Evolutionary conservation across 2,113 vertebrate genomes (phyloP), one percentile per base, ranked within the genome.

Genomic region (Rhinolophus sinicus): DNA sequence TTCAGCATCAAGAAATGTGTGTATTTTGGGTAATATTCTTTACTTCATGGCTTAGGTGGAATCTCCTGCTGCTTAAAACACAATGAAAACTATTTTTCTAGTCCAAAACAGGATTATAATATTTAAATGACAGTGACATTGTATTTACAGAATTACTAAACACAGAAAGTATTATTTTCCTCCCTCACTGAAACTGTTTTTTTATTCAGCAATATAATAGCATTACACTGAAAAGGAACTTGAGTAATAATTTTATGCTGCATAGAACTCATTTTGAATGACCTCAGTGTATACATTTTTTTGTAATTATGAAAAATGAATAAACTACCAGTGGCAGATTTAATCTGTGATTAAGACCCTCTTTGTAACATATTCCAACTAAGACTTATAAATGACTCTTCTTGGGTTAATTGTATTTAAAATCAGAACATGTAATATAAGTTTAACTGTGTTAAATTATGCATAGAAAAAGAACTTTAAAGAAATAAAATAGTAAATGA

Each of bases 391-490:
- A 94, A 47, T 96, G 84, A 97, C 85, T 97, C 84, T 96, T 97
- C 88, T 93, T 97, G 88, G 65, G 84, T 95, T 97, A 97, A 97
- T 96, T 98, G 76, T 97, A 97, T 90, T 98, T 96, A 98, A 94
- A 96, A 96, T 95, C 90, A 90, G 94, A 95, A 96, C 97, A 88
- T 88, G 70, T 97, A 96, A 93, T 96, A 92, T 86, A 95, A 92
- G 96, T 70, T 96, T 97, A 90, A 94, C 95, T 96, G 94, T 93
- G 78, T 97, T 96, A 96, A 97, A 96, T 97, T 96, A 96, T 96
- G 96, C 95, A 93, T 84, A 93, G 80, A 88, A 93, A 94, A 96
- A 96, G 62, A 85, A 88, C 70, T 89, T 90, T 95, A 95, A 93
- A 95, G 90, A 97, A 95, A 96, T 93, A 93, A 96, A 95, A 92